phyloP scores from a whole-genome alignment of 2,113 vertebrate species.

The Parus major region DNA sequence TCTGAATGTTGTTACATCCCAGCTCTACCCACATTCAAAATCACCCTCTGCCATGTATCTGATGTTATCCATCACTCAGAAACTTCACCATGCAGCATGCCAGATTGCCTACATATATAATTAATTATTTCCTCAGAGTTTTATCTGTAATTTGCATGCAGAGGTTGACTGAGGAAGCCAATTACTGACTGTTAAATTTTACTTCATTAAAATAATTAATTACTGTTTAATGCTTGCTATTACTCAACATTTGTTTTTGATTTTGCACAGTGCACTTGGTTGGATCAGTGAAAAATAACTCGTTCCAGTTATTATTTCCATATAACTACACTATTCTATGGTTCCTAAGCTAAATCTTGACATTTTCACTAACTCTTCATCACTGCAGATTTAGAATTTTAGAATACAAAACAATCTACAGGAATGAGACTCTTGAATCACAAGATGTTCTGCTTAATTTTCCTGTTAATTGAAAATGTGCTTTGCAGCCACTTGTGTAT shows the following conservation, averaged over 20 bases:
- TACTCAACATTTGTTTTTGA: background rate
- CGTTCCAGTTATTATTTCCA: background rate
- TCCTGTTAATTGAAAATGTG: background rate
- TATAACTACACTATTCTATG: background rate
- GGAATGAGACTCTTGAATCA: background rate
- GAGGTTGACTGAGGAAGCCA: background rate
- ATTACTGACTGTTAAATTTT: background rate
- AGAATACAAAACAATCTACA: background rate
- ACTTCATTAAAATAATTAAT: background rate
- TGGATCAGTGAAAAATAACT: background rate
- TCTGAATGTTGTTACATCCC: background rate
- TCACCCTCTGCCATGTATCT: background rate
- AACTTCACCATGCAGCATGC: background rate
- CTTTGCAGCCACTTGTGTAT: background rate
- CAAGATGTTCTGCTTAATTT: background rate
- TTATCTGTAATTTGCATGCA: background rate
- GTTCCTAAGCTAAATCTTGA: background rate
- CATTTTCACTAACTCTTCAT: background rate
- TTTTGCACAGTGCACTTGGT: background rate
- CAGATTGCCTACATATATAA: background rate
- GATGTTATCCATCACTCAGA: background rate
- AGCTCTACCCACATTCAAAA: background rate
- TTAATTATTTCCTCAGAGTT: background rate
- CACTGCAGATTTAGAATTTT: background rate
- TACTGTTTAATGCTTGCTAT: background rate